A percentile compares a stretch with the other conserved stretches of the same genome.
Conservation (phyloP, 2,113 vertebrate species). For the Ophiodon elongatus region DNA sequence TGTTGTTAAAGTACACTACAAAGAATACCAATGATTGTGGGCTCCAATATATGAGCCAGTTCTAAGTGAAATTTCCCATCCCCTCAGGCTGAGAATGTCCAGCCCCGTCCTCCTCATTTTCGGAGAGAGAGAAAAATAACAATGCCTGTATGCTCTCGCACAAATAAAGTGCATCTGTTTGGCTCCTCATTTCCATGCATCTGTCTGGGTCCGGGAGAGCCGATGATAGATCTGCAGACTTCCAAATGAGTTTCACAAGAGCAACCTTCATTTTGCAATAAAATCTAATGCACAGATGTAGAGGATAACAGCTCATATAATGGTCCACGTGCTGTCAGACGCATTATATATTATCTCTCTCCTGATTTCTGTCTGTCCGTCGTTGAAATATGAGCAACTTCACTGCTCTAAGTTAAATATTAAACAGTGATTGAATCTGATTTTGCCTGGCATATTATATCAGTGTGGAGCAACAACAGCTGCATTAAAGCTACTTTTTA, state of each 20-base stretch:
- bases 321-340: conserved; percentile 19
- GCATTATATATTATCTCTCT: conserved; percentile 15
- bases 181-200: conserved; percentile 69
- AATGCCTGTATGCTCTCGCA: conserved; percentile 37
- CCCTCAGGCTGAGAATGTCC: conserved; percentile 62
- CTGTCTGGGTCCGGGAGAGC: conserved; percentile 50
- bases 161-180: conserved; percentile 70
- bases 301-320: conserved; percentile 52
- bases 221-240: conserved; percentile 69
- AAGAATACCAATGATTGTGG: conserved; percentile 59
- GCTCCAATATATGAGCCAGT: conserved; percentile 61
- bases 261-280: conserved; percentile 66
- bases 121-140: conserved; percentile 54
- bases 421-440: conserved; percentile 25
- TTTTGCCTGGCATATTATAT: background rate
- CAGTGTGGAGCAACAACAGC: background rate
- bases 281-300: conserved; percentile 59
- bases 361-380: conserved; percentile 25
- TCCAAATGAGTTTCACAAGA: conserved; percentile 70
- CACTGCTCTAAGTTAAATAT: conserved; percentile 27
- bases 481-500: conserved; percentile 17
- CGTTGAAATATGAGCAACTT: conserved; percentile 31
- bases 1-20: conserved; percentile 51
- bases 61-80: conserved; percentile 64
- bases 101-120: conserved; percentile 61